A percentile compares a stretch with the other conserved stretches of the same genome.
These are phyloP conservation scores for Scaptomyza flava DNA, from an alignment of 2,888 invertebrate species.

Conservation along the genomic window DNA sequence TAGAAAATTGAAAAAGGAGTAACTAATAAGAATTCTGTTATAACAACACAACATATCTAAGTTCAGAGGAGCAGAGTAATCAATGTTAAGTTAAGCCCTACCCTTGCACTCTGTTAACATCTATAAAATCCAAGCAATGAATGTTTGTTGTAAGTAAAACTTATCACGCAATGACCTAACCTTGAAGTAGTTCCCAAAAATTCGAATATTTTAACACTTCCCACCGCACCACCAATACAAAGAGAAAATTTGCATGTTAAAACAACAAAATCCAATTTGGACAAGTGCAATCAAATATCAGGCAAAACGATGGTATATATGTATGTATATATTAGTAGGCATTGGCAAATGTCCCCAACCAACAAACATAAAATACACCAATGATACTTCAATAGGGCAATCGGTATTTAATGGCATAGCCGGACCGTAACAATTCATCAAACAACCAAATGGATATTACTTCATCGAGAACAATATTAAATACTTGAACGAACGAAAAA, in stretches of 20 bases:
- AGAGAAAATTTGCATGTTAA: slow-evolving; percentile 28
- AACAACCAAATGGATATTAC: slow-evolving; percentile 76
- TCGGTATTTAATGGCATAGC: slow-evolving; percentile 59
- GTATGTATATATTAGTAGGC: background rate
- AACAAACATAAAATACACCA: slow-evolving; percentile 38
- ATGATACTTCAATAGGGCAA: slow-evolving; percentile 65
- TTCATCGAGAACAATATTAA: slow-evolving; percentile 78
- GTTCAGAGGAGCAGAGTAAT: background rate
- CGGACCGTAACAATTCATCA: slow-evolving; percentile 74
- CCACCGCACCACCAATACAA: slow-evolving; percentile 38
- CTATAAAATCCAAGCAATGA: background rate
- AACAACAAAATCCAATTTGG: slow-evolving; percentile 23
- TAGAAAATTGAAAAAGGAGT: background rate
- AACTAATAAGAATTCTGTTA: no score
- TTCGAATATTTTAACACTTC: slow-evolving; percentile 29
- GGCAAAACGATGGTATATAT: no score
- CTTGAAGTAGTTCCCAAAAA: background rate
- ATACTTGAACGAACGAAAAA: slow-evolving; percentile 70
- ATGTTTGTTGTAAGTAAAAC: slow-evolving; percentile 14
- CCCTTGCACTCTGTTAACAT: background rate
- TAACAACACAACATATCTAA: no score
- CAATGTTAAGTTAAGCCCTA: background rate
- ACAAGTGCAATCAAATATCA: slow-evolving; percentile 35
- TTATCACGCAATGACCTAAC: background rate
- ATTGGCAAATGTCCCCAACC: slow-evolving; percentile 1